A percentile compares a stretch with the other conserved stretches of the same genome.
Evolutionary conservation across 2,797 vertebrate species (phyloP).

Genomic region (Dermochelys coriacea): DNA sequence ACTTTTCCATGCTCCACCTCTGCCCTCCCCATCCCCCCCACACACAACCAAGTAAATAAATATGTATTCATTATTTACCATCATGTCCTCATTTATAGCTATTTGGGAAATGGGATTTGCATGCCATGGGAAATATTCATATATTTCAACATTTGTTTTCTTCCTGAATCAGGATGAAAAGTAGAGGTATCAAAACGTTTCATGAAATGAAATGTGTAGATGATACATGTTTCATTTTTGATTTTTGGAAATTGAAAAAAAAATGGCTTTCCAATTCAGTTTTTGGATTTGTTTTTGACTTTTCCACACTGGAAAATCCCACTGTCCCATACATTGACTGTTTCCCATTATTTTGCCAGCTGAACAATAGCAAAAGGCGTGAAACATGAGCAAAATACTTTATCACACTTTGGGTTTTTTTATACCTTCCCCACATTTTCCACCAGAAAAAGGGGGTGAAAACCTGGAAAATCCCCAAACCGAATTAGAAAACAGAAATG

Average conservation of each 20-base stretch:
- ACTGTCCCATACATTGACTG: neutral
- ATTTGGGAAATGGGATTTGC: neutral
- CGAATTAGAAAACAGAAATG: neutral
- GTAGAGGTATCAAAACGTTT: neutral
- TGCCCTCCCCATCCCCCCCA: neutral
- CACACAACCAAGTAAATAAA: neutral
- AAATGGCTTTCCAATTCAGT: constrained; percentile 25
- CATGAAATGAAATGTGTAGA: neutral
- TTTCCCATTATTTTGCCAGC: neutral
- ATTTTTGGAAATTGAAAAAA: constrained; percentile 1
- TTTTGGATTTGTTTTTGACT: neutral
- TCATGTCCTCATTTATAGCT: neutral
- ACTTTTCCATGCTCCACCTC: neutral
- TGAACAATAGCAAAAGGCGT: neutral
- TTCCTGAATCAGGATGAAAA: neutral
- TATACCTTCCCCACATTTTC: neutral
- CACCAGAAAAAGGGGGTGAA: neutral
- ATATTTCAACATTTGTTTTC: neutral
- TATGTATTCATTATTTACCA: neutral
- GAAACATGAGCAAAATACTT: neutral
- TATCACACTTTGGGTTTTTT: neutral
- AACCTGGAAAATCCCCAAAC: neutral
- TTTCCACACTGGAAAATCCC: neutral
- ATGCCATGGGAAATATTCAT: neutral
- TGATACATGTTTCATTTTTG: constrained; percentile 44